These are phyloP conservation scores for Mobula hypostoma DNA, from an alignment of 2,113 vertebrate species.

Conservation along the genomic window DNA sequence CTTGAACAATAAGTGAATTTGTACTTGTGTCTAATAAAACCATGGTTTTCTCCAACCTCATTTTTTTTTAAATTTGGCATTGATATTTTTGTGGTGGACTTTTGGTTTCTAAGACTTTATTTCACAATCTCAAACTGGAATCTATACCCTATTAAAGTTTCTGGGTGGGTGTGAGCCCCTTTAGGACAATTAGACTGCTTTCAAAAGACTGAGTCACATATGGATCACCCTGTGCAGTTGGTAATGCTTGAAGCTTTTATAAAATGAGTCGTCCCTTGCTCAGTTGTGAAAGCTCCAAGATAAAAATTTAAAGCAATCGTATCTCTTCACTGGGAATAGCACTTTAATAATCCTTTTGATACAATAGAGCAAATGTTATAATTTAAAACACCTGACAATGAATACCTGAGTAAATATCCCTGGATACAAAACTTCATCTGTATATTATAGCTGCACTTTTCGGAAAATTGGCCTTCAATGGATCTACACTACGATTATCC, in stretches of 20 bases:
- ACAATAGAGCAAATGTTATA: neutral
- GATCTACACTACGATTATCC: too few relatives aligned
- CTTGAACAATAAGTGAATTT: neutral
- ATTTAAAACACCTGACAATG: neutral
- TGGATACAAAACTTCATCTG: too few relatives aligned
- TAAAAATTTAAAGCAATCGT: neutral
- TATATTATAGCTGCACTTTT: too few relatives aligned
- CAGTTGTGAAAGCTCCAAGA: neutral
- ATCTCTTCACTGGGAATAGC: neutral
- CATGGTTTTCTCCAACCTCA: neutral
- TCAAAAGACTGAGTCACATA: neutral
- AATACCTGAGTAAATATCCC: neutral
- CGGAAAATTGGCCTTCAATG: too few relatives aligned
- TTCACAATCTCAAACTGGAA: neutral
- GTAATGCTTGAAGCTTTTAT: neutral
- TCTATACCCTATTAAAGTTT: neutral
- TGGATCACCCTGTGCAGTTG: neutral
- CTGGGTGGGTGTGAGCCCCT: neutral
- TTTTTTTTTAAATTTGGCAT: neutral
- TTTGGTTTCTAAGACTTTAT: slow-evolving; percentile 4
- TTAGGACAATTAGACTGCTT: neutral
- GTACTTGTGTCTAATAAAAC: neutral
- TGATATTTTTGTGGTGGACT: neutral
- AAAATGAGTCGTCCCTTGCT: neutral
- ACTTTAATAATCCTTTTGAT: neutral